Evolutionary conservation across 1,140 invertebrate species (phyloP).

Genomic region (Theocolax elegans): DNA sequence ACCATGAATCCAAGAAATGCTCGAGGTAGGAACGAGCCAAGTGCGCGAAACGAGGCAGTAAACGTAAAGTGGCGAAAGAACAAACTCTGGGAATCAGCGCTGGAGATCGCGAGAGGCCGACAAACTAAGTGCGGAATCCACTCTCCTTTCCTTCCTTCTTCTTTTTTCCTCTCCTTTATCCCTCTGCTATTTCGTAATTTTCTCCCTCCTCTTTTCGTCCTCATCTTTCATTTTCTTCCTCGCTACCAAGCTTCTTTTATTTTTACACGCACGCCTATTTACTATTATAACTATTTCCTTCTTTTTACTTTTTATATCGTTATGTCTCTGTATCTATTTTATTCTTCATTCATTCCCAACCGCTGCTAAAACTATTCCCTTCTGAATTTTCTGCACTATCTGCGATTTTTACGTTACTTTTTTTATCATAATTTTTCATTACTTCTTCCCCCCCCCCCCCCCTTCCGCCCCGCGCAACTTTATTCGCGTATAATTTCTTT

Average conservation of each 20-base stretch:
- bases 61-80: slow-evolving; percentile 34
- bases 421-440: too few relatives aligned
- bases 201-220: not conserved
- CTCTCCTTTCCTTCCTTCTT: not conserved
- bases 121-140: slow-evolving; percentile 10
- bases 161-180: not conserved
- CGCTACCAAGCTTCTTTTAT: not conserved
- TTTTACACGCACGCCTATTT: not conserved
- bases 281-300: not conserved
- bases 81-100: slow-evolving; percentile 24
- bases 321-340: not conserved
- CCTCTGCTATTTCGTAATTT: not conserved
- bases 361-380: too few relatives aligned
- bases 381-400: too few relatives aligned
- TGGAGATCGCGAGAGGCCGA: slow-evolving; percentile 7
- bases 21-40: slow-evolving; percentile 11
- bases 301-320: not conserved
- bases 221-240: not conserved
- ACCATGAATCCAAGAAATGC: slow-evolving; percentile 20
- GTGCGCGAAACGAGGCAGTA: slow-evolving; percentile 32
- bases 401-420: too few relatives aligned
- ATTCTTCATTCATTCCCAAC: not conserved
- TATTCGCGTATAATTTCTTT: too few relatives aligned
- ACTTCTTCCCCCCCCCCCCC: too few relatives aligned
- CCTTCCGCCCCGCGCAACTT: too few relatives aligned